phyloP scores from a whole-genome alignment of 2,113 vertebrate genomes.

The Sclerurus mexicanus region DNA sequence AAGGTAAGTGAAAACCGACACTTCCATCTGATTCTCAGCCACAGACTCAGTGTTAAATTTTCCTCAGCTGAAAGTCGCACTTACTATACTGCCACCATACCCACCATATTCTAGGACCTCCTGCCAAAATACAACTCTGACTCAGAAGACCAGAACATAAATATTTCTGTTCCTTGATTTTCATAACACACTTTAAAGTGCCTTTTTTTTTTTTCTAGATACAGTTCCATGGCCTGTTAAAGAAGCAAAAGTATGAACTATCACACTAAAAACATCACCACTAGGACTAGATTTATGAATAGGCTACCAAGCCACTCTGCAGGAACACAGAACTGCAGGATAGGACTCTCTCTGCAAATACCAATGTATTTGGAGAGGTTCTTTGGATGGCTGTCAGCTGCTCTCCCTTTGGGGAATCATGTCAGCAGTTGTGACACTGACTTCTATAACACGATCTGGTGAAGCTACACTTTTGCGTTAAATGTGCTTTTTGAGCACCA shows the following conservation, averaged over 20 bases:
- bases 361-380: not conserved
- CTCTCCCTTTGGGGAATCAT: not conserved
- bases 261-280: not conserved
- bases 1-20: not conserved
- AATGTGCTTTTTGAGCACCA: not conserved
- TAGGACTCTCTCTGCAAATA: not conserved
- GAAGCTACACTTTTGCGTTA: not conserved
- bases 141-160: slow-evolving; percentile 29
- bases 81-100: not conserved
- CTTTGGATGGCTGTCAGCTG: not conserved
- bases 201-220: no score
- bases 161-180: slow-evolving; percentile 45
- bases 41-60: not conserved
- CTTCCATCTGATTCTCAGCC: not conserved
- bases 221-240: not conserved
- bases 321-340: not conserved
- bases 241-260: not conserved
- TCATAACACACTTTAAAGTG: not conserved
- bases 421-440: not conserved
- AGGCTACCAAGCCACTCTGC: not conserved
- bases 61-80: slow-evolving; percentile 17
- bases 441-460: not conserved
- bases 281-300: not conserved
- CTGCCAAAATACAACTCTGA: slow-evolving; percentile 24
- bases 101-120: not conserved